Evolutionary conservation across 2,888 invertebrate species (phyloP), one percentile per base, ranked within the genome.

Genomic region (Gymnoscelis rufifasciata): DNA sequence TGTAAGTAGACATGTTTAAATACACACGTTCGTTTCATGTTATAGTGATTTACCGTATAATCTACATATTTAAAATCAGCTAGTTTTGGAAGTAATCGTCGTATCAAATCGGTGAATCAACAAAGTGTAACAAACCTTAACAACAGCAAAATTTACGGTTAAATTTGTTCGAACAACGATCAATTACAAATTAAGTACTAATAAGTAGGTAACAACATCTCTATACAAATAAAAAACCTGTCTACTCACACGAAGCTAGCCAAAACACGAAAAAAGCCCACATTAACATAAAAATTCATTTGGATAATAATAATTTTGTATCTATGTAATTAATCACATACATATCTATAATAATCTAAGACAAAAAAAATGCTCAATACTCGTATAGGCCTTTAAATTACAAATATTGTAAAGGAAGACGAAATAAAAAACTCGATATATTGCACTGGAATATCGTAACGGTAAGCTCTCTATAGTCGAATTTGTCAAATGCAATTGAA

Each of bases 351-450:
- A 71, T 67, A 55, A 70, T 68, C 62, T 68, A 72, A 71, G 19
- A 2, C 3, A 19, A 56, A 59, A 66, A 68, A 75, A 75, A 74
- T 74, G 73, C 73, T 68, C 63, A 64, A 68, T 59, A 59, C 64
- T 64, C 58, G 65, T 62, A 71, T 73, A 74, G 75, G 75, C 75
- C 74, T 58, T 69, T 66, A 67, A 65, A 64, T 62, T 71, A 69
- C 59, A 65, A 63, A 64, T 65, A 66, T 63, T 35, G 27, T 37
- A 50, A 62, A 70, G 75, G 75, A 75, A 75, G 75, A 75, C 75
- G 57, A 74, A 72, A 58, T 50, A 59, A 60, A 58, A 38, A 45
- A 57, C 64, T 68, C 64, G 63, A 65, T 61, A 63, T 67, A 71
- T 71, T 71, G 71, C 71, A 71, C 70, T 59, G 43, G 31, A 43